Percentiles rank a stretch among this genome's conserved stretches.
These are phyloP conservation scores for Diadumene lineata DNA, from an alignment of 92 coral and sea anemone species.

Conservation along the genomic window DNA sequence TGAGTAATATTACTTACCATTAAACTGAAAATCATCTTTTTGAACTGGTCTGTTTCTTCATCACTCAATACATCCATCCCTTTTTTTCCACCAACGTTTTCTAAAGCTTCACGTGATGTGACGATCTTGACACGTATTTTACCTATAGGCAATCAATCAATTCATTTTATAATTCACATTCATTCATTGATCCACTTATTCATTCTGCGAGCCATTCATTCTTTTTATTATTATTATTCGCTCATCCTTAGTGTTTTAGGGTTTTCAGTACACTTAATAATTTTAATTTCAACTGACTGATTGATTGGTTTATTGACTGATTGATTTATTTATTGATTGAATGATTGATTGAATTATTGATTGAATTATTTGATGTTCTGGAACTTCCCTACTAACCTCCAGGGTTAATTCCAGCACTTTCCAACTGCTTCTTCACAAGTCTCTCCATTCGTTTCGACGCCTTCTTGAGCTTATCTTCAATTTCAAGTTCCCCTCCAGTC, in stretches of 20 bases:
- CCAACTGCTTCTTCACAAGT: constrained; percentile 82
- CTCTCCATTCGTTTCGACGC: constrained; percentile 94
- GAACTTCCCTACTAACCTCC: constrained; percentile 56
- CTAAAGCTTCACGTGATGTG: constrained; percentile 82
- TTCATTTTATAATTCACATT: too few relatives aligned
- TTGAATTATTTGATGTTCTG: neutral
- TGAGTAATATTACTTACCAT: constrained; percentile 60
- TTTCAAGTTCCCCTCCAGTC: constrained; percentile 46
- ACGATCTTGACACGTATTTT: constrained; percentile 92
- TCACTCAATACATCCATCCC: constrained; percentile 74
- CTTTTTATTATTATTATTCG: too few relatives aligned
- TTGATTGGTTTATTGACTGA: too few relatives aligned
- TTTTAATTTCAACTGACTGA: too few relatives aligned
- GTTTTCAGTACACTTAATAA: too few relatives aligned
- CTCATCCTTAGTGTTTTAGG: too few relatives aligned
- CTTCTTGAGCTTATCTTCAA: constrained; percentile 51
- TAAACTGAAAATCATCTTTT: constrained; percentile 70
- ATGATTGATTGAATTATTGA: too few relatives aligned
- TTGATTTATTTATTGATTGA: too few relatives aligned
- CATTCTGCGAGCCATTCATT: too few relatives aligned
- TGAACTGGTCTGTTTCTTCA: constrained; percentile 81
- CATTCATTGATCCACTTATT: too few relatives aligned
- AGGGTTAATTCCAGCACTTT: constrained; percentile 78
- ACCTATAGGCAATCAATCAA: constrained; percentile 42
- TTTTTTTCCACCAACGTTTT: constrained; percentile 65